Evolutionary conservation across 2,888 invertebrate species (phyloP), one percentile per base, ranked within the genome.

Genomic region (Girardia tigrina): DNA sequence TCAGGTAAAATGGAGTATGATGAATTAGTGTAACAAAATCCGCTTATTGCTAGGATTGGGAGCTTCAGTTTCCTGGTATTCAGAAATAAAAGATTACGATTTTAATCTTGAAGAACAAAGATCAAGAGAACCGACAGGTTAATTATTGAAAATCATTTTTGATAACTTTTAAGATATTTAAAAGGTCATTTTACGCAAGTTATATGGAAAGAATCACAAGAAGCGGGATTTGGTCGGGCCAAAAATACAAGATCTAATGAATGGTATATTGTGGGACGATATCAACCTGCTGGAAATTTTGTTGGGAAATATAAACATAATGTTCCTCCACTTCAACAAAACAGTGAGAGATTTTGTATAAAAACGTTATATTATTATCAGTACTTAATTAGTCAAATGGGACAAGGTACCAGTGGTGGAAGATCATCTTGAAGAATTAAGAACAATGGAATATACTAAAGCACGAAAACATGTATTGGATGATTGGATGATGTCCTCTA

Each of bases 81-180:
- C 56, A 20, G 56, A 56, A 16, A 56, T 56, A 8, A 56, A 56
- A n/a, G 56, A 56, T n/a, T 56, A n/a, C n/a, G 56, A 56, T 56
- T 56, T 56, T 56, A 56, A 16, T 12, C n/a, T 2, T 20, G 56
- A 56, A 56, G 23, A 8, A 36, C 36, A 36, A 36, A 12, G 8
- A 36, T 8, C 36, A 12, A 36, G 16, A 12, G 16, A 36, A 12
- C 36, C 36, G 23, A 56, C 56, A 8, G 16, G 36, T 36, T 36
- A 36, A 8, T 36, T n/a, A n/a, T n/a, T 16, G 36, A 6, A 56
- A 56, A 56, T 56, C 23, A 8, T 20, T 56, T 56, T 23, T 12
- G 4, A 4, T 16, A 56, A 56, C 4, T n/a, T 56, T 56, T n/a
- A n/a, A n/a, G n/a, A n/a, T n/a, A n/a, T n/a, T n/a, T 8, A 6